Conservation (phyloP, 2,888 invertebrate species). For the Napeogenes sylphis region DNA sequence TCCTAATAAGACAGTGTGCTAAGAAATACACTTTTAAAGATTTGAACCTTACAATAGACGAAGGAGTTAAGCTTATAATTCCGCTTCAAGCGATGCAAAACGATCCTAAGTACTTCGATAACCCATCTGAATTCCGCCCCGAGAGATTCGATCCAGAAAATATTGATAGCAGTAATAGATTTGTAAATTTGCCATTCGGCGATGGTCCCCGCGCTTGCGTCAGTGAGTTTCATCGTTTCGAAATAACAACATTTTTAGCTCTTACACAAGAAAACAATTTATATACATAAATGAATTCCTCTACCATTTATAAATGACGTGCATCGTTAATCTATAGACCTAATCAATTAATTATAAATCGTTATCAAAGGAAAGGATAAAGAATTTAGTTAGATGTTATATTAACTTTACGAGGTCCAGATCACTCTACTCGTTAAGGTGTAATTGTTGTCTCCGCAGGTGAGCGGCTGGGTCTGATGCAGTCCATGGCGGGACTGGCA, state of each 20-base stretch:
- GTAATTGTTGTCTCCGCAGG: too few relatives aligned
- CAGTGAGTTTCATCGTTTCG: constrained; percentile 39
- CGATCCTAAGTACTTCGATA: constrained; percentile 41
- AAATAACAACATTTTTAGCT: too few relatives aligned
- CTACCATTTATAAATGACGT: too few relatives aligned
- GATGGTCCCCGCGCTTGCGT: constrained; percentile 58
- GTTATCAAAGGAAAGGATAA: too few relatives aligned
- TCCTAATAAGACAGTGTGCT: constrained; percentile 44
- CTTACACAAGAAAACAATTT: too few relatives aligned
- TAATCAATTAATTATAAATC: too few relatives aligned
- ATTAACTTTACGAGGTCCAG: too few relatives aligned
- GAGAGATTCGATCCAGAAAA: constrained; percentile 50
- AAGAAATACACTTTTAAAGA: constrained; percentile 48
- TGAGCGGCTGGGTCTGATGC: constrained; percentile 49
- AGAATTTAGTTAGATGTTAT: too few relatives aligned
- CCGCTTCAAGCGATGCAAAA: constrained; percentile 36
- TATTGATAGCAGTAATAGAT: constrained; percentile 39
- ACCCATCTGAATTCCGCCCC: constrained; percentile 49
- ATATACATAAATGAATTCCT: too few relatives aligned
- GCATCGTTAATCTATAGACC: too few relatives aligned
- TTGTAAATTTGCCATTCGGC: constrained; percentile 57
- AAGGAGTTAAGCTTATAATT: constrained; percentile 44
- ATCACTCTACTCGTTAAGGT: too few relatives aligned
- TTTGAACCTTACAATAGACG: constrained; percentile 45
- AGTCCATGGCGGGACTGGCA: constrained; percentile 57